These are phyloP conservation scores for Drosophila biarmipes DNA, from an alignment of 1,140 invertebrate genomes.

Conservation along the genomic window DNA sequence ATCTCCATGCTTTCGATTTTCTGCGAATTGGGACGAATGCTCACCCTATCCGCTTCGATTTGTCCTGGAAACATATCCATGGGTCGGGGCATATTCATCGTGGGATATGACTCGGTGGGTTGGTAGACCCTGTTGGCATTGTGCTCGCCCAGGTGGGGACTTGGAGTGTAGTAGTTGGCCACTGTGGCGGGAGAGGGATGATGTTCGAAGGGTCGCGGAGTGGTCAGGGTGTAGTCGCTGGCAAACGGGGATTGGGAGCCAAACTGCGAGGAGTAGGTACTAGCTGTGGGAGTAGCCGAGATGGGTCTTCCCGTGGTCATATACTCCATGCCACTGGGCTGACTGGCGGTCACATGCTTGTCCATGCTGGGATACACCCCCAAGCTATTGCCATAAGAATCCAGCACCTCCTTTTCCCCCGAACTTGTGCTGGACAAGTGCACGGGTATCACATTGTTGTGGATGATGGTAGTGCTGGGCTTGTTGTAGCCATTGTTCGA, in stretches of 20 bases:
- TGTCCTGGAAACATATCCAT: slow-evolving; percentile 63
- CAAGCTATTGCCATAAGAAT: slow-evolving; percentile 75
- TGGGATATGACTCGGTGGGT: slow-evolving; percentile 66
- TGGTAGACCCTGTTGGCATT: slow-evolving; percentile 75
- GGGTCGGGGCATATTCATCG: slow-evolving; percentile 56
- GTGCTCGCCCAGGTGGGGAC: slow-evolving; percentile 72
- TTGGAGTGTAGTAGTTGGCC: slow-evolving; percentile 70
- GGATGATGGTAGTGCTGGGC: slow-evolving; percentile 77
- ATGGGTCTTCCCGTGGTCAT: slow-evolving; percentile 59
- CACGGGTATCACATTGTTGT: slow-evolving; percentile 81
- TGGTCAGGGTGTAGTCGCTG: slow-evolving; percentile 60
- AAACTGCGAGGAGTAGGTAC: slow-evolving; percentile 36
- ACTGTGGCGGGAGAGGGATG: slow-evolving; percentile 66
- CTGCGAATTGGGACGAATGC: slow-evolving; percentile 76
- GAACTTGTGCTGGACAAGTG: slow-evolving; percentile 69
- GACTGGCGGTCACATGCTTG: slow-evolving; percentile 33
- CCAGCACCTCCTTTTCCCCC: slow-evolving; percentile 72
- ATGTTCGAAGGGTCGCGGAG: slow-evolving; percentile 62
- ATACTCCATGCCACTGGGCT: slow-evolving; percentile 23
- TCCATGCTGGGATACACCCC: slow-evolving; percentile 59
- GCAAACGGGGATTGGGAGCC: slow-evolving; percentile 46
- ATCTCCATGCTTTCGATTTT: slow-evolving; percentile 83
- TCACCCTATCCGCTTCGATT: slow-evolving; percentile 64
- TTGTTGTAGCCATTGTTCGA: slow-evolving; percentile 35
- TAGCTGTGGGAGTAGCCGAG: slow-evolving; percentile 21